Evolutionary conservation across 2,797 vertebrate species (phyloP), one percentile per base, ranked within the genome.

Genomic region (Odontamblyopus rebecca): DNA sequence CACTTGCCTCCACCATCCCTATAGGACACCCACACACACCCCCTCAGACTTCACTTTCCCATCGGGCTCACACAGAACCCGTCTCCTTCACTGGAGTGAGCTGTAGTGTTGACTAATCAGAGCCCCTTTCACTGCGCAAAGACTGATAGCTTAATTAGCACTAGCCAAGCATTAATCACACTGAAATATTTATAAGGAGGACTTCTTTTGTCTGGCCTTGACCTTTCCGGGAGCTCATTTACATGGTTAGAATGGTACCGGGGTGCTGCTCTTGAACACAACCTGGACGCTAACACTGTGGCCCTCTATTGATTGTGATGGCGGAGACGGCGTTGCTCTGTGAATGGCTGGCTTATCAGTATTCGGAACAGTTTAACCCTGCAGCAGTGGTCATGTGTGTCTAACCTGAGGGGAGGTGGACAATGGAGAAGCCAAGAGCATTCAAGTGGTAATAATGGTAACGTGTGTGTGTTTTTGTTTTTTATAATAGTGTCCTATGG

Each of bases 141-240:
- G 84, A 88, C 73, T 77, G 83, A 92, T 87, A 87, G 79, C 89
- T 93, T 93, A 89, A 94, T 93, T 92, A 91, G 82, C 67, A 59
- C 80, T 38, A 32, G 26, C 79, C 85, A 88, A 89, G 91, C 89
- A 86, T 88, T 93, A 93, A 94, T 93, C 91, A 91, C 75, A 85
- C 82, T 92, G 91, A 91, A 93, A 93, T 93, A 94, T 95, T 94
- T 93, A 93, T 93, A 87, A 91, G 88, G 77, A 68, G 80, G 79
- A 90, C 82, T 86, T 89, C 85, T 92, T 92, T 93, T 93, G 89
- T 93, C 94, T 92, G 82, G 89, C 88, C 84, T 90, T 93, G 94
- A 94, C 93, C 94, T 95, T 93, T 93, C 76, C 60, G 64, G 75
- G 74, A 84, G 88, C 88, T 93, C 90, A 92, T 94, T 93, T 93